phyloP scores from a whole-genome alignment of 2,797 vertebrate genomes.

The Cottoperca gobio region DNA sequence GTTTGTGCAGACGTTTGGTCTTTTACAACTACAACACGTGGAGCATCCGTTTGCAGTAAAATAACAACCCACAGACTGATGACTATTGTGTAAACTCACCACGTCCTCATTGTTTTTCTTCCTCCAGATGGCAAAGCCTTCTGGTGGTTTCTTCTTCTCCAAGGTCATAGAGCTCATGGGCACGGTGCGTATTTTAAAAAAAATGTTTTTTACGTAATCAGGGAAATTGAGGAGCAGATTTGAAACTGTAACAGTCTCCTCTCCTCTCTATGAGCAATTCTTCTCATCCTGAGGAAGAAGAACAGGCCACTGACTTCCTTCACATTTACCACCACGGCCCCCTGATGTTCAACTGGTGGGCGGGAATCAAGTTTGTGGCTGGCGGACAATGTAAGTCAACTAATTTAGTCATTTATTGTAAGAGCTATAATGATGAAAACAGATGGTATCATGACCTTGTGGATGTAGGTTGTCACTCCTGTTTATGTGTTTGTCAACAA shows the following conservation, averaged over 20 bases:
- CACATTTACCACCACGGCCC: constrained; percentile 97
- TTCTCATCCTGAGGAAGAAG: constrained; percentile 98
- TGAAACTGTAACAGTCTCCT: not conserved
- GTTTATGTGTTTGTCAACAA: too few species aligned
- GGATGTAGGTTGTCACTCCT: too few species aligned
- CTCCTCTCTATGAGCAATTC: constrained; percentile 79
- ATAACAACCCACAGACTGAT: not conserved
- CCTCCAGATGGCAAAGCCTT: constrained; percentile 88
- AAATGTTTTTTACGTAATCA: not conserved
- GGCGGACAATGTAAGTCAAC: constrained; percentile 94
- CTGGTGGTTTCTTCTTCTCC: constrained; percentile 90
- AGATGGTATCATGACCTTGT: too few species aligned
- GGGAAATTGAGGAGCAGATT: not conserved
- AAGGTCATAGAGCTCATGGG: constrained; percentile 84
- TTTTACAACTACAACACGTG: not conserved
- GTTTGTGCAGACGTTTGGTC: not conserved
- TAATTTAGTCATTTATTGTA: too few species aligned
- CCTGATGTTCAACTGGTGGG: constrained; percentile 99
- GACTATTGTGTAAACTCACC: not conserved
- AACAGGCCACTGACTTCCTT: constrained; percentile 94
- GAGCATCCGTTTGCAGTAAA: not conserved
- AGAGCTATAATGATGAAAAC: too few species aligned
- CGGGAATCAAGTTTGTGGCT: constrained; percentile 94
- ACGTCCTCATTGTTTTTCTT: not conserved
- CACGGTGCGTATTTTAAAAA: constrained; percentile 63